phyloP scores from a whole-genome alignment of 2,797 vertebrate species.

The Phaenicophaeus curvirostris region DNA sequence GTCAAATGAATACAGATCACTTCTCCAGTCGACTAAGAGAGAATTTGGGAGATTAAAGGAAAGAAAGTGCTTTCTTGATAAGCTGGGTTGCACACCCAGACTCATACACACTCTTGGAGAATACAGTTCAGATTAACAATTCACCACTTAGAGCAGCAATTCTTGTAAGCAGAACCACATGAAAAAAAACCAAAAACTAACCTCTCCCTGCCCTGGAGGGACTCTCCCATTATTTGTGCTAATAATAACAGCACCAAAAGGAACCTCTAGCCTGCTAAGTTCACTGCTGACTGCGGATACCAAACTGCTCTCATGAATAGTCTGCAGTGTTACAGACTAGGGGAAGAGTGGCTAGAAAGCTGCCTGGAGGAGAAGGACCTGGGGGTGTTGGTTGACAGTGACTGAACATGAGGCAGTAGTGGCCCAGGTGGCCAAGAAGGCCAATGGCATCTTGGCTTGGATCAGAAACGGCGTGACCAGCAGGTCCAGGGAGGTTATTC shows the following conservation, averaged over 20 bases:
- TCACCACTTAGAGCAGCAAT: neutral
- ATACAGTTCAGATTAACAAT: neutral
- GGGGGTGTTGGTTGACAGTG: too few species aligned
- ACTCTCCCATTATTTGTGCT: neutral
- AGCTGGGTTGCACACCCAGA: neutral
- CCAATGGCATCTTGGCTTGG: too few species aligned
- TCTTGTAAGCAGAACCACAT: neutral
- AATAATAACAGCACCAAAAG: neutral
- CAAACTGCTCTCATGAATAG: neutral
- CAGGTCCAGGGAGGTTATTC: too few species aligned
- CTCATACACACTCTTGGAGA: fast-evolving
- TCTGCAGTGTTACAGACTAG: too few species aligned
- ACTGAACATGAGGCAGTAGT: too few species aligned
- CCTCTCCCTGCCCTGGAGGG: neutral
- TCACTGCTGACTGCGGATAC: neutral
- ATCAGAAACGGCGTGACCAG: too few species aligned
- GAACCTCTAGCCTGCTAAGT: neutral
- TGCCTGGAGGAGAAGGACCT: too few species aligned
- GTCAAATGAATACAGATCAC: neutral
- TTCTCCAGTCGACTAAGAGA: neutral
- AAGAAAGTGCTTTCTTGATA: fast-evolving
- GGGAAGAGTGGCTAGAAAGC: too few species aligned
- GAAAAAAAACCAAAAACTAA: neutral
- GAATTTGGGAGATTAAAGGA: neutral
- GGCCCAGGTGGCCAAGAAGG: too few species aligned